These are phyloP conservation scores for Tineola bisselliella DNA, from an alignment of 2,888 invertebrate species.

Conservation along the genomic window DNA sequence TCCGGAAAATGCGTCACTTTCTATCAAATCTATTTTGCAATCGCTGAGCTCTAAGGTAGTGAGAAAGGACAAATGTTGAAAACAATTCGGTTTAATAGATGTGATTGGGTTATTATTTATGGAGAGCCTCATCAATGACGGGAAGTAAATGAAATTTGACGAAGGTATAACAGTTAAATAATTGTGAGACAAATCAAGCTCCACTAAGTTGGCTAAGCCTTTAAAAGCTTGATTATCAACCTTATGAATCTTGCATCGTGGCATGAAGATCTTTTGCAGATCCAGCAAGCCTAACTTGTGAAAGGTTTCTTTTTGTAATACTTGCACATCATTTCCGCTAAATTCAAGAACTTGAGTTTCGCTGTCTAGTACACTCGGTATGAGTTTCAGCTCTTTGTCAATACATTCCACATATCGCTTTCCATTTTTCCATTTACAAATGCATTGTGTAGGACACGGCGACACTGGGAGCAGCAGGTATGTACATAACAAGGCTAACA, in stretches of 20 bases:
- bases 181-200: slow-evolving; percentile 87
- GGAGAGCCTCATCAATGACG: slow-evolving; percentile 83
- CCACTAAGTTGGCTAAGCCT: slow-evolving; percentile 86
- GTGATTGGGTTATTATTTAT: slow-evolving; percentile 85
- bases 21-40: slow-evolving; percentile 80
- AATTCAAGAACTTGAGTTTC: slow-evolving; percentile 90
- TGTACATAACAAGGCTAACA: slow-evolving; percentile 54
- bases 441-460: slow-evolving; percentile 80
- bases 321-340: slow-evolving; percentile 83
- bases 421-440: slow-evolving; percentile 93
- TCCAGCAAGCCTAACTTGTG: slow-evolving; percentile 81
- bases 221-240: slow-evolving; percentile 84
- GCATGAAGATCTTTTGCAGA: slow-evolving; percentile 85
- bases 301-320: slow-evolving; percentile 81
- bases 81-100: slow-evolving; percentile 74
- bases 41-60: slow-evolving; percentile 83
- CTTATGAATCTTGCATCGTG: slow-evolving; percentile 79
- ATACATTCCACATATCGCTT: slow-evolving; percentile 91
- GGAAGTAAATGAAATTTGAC: slow-evolving; percentile 79
- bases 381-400: slow-evolving; percentile 76
- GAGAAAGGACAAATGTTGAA: slow-evolving; percentile 78
- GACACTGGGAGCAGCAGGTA: slow-evolving; percentile 43
- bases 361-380: slow-evolving; percentile 82
- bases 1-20: slow-evolving; percentile 83
- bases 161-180: slow-evolving; percentile 80